phyloP scores from a whole-genome alignment of 2,797 vertebrate species.

The Muscicapa comitata region DNA sequence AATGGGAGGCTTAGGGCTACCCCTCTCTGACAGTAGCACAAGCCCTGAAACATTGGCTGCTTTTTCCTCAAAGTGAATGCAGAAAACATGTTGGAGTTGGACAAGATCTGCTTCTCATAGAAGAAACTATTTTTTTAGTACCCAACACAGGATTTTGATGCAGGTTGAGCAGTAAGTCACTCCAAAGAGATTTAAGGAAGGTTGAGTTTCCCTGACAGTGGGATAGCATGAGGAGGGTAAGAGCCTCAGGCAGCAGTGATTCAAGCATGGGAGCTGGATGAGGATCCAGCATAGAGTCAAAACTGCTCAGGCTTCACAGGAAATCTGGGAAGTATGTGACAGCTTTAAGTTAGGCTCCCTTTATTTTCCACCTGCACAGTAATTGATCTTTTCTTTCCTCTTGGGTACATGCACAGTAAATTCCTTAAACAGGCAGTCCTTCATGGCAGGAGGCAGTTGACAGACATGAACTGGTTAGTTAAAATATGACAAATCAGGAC shows the following conservation, averaged over 20 bases:
- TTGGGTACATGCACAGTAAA: background rate
- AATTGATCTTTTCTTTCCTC: background rate
- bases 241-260: constrained; percentile 58
- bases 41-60: background rate
- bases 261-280: constrained; percentile 42
- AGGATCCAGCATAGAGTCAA: constrained; percentile 44
- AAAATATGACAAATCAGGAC: background rate
- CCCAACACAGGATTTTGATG: background rate
- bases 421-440: background rate
- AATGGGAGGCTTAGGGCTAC: background rate
- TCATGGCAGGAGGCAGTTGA: constrained; percentile 24
- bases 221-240: constrained; percentile 38
- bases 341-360: constrained; percentile 48
- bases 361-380: constrained; percentile 15
- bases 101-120: background rate
- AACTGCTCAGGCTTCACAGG: constrained; percentile 55
- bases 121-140: background rate
- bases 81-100: background rate
- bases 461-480: background rate
- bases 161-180: background rate
- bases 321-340: constrained; percentile 59
- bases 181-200: constrained; percentile 37
- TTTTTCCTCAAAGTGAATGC: background rate
- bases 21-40: background rate
- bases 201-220: constrained; percentile 35